A percentile compares a stretch with the other conserved stretches of the same genome.
Evolutionary conservation across 2,797 vertebrate genomes (phyloP).

Genomic region (Rhabdophis nuchalis): DNA sequence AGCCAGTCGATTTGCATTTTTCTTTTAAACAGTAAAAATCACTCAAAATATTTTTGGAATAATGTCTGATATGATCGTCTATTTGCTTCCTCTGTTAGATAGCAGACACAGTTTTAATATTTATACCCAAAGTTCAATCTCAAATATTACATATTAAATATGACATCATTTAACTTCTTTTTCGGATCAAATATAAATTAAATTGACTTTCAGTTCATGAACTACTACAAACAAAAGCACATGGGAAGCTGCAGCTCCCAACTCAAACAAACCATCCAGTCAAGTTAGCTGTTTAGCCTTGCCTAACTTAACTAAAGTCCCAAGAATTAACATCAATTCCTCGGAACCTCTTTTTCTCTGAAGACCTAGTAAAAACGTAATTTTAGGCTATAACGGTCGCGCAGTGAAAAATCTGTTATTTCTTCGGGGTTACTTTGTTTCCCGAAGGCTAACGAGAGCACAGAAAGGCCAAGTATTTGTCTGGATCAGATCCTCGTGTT

Average conservation of each 20-base stretch:
- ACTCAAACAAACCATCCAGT: background rate
- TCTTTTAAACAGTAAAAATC: constrained; percentile 11
- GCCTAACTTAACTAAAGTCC: constrained; percentile 18
- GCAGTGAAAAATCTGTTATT: constrained; percentile 12
- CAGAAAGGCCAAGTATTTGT: constrained; percentile 37
- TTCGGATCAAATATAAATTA: constrained; percentile 22
- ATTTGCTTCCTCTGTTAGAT: background rate
- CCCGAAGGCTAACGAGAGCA: constrained; percentile 36
- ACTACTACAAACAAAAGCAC: constrained; percentile 7
- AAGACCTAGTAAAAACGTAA: background rate
- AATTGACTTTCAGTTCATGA: constrained; percentile 30
- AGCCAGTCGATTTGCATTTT: background rate
- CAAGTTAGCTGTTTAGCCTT: constrained; percentile 44
- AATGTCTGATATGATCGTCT: constrained; percentile 23
- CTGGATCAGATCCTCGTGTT: background rate
- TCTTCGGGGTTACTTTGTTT: constrained; percentile 40
- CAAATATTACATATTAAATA: background rate
- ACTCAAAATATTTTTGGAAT: constrained; percentile 39
- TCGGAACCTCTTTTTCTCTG: background rate
- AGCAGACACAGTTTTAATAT: background rate
- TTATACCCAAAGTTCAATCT: background rate
- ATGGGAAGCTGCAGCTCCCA: constrained; percentile 22
- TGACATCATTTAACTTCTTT: background rate
- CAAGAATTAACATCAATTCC: background rate
- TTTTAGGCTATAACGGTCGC: constrained; percentile 34